Evolutionary conservation across 2,113 vertebrate genomes (phyloP).

Genomic region (Phyllostomus hastatus): DNA sequence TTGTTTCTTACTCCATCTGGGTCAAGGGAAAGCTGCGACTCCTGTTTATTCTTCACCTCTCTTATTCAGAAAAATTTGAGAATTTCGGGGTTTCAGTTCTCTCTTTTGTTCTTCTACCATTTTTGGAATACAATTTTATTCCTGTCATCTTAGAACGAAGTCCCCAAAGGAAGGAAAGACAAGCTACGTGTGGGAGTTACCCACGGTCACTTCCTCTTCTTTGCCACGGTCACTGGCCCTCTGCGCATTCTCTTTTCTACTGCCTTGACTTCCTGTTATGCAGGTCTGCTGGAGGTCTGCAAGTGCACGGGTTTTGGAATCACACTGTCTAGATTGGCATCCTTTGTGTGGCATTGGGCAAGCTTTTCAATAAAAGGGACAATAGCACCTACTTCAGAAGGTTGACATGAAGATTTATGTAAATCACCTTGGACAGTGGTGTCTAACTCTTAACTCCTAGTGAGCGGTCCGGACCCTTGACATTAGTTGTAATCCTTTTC

Average conservation of each 20-base stretch:
- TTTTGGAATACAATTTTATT: not conserved
- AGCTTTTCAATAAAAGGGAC: not conserved
- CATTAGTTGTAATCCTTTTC: not conserved
- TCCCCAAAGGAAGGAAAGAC: not conserved
- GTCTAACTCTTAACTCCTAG: not conserved
- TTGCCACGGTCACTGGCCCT: fast-evolving
- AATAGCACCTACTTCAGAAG: not conserved
- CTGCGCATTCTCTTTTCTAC: not conserved
- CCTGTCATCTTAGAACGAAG: not conserved
- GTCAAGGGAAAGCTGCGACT: not conserved
- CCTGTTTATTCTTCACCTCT: not conserved
- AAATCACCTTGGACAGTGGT: not conserved
- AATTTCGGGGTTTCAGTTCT: not conserved
- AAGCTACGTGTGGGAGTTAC: not conserved
- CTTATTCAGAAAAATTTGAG: not conserved
- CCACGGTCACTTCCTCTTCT: not conserved
- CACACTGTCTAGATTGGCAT: not conserved
- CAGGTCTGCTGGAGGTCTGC: not conserved
- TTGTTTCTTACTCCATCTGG: not conserved
- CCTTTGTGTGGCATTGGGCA: not conserved
- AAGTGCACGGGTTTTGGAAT: not conserved
- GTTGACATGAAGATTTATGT: not conserved
- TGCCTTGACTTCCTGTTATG: not conserved
- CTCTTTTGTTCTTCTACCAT: not conserved
- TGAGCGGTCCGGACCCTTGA: not conserved